Conservation (phyloP, 2,888 invertebrate genomes). For the Diadegma fenestrale region DNA sequence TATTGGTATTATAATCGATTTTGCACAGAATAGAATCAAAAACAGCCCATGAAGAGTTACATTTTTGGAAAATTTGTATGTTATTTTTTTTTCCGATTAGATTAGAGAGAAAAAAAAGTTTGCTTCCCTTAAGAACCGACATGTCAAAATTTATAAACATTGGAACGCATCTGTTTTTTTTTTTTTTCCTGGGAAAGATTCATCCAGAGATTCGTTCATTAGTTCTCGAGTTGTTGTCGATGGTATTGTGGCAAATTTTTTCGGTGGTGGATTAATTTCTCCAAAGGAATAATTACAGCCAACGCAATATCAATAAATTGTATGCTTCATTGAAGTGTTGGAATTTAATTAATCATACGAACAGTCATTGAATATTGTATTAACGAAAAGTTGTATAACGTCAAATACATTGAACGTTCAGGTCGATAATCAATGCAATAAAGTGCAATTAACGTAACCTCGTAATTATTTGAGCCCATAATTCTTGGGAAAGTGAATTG, state of each 20-base stretch:
- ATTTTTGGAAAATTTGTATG: neutral
- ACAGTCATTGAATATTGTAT: neutral
- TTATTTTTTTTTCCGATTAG: neutral
- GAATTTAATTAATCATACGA: neutral
- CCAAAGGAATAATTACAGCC: neutral
- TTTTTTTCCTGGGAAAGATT: no score
- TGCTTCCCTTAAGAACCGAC: no score
- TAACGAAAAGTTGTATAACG: neutral
- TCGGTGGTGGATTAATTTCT: no score
- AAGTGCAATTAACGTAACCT: neutral
- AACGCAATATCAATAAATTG: neutral
- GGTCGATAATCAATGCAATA: neutral
- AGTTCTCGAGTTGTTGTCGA: no score
- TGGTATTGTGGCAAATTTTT: no score
- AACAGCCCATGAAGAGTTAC: neutral
- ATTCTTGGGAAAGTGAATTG: conserved; percentile 14
- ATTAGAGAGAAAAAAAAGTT: neutral
- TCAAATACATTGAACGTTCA: neutral
- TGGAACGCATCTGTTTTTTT: no score
- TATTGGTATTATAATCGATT: neutral
- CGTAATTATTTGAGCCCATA: neutral
- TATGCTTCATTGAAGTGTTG: neutral
- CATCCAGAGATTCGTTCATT: no score
- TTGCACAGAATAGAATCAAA: neutral
- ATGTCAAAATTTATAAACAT: no score